Evolutionary conservation across 1,140 invertebrate species (phyloP), one percentile per base, ranked within the genome.

Genomic region (Listronotus bonariensis): DNA sequence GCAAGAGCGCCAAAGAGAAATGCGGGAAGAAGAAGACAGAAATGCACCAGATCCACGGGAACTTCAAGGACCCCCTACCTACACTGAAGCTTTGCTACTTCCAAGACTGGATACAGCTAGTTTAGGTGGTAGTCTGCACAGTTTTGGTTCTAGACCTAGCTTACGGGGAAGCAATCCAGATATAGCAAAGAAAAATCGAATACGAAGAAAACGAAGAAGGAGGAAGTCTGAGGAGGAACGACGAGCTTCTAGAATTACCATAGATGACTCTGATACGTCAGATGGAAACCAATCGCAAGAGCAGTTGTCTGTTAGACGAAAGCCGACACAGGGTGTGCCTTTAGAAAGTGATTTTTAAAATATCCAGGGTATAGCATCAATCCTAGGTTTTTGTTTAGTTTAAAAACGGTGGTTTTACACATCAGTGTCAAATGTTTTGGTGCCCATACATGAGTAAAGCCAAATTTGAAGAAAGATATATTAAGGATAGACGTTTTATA

Each of bases 31-130:
- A 70, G 80, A 79, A 32, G 72, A 82, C 64, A 75, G 82, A 72
- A 86, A 83, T 72, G 78, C 87, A 66, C 75, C 86, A 71, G 81
- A 87, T 82, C 80, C 82, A 74, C 76, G 86, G 58, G 88, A 90
- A 78, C 77, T 87, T 12, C 81, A 87, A 36, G 80, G 82, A 7
- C 84, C 88, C 54, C 89, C 89, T 0, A 86, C 84, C n/a, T 90
- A 91, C 70, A 86, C 86, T 65, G 89, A 90, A 78, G 89, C 88
- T 10, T 79, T 91, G 52, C 81, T 84, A 8, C 87, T 91, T 84
- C 87, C 87, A 14, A 84, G 86, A 70, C 66, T 86, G 53, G 83
- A 83, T 65, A 74, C 79, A 7, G 86, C 85, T 0, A 87, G 85
- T 14, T 78, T 88, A 67, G 74, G 81, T 57, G 85, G 75, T 80